These are phyloP conservation scores for Tonatia bakeri DNA, from an alignment of 2,113 vertebrate species.

Conservation along the genomic window DNA sequence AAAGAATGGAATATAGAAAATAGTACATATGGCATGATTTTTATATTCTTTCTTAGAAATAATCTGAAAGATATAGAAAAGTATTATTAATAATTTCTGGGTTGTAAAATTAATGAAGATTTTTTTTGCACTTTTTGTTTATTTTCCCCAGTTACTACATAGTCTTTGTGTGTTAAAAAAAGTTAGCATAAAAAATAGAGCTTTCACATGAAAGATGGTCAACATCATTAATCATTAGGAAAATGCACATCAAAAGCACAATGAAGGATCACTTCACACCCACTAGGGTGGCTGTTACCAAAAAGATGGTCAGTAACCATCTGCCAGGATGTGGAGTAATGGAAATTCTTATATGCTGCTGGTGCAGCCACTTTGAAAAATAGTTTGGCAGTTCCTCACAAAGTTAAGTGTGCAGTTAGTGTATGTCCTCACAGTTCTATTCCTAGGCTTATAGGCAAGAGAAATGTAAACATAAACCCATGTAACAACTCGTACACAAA, in stretches of 20 bases:
- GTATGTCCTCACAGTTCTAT: background rate
- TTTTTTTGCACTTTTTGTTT: background rate
- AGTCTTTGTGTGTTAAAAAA: background rate
- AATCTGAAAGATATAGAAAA: background rate
- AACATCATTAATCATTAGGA: background rate
- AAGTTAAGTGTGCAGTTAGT: background rate
- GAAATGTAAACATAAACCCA: background rate
- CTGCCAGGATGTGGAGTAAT: background rate
- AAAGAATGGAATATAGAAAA: background rate
- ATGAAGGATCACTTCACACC: background rate
- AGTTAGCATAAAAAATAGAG: background rate
- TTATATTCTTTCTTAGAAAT: slow-evolving; percentile 14
- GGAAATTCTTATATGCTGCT: background rate
- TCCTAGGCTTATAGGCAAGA: background rate
- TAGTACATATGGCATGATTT: background rate
- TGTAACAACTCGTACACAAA: background rate
- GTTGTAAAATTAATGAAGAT: background rate
- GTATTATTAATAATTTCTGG: background rate
- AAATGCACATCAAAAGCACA: background rate
- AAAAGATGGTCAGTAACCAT: background rate
- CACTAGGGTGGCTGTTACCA: background rate
- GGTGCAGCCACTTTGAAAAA: background rate
- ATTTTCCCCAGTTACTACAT: background rate
- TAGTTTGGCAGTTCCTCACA: background rate
- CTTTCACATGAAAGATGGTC: background rate